These are phyloP conservation scores for Spondyliosoma cantharus DNA, from an alignment of 2,797 vertebrate genomes.

Conservation along the genomic window DNA sequence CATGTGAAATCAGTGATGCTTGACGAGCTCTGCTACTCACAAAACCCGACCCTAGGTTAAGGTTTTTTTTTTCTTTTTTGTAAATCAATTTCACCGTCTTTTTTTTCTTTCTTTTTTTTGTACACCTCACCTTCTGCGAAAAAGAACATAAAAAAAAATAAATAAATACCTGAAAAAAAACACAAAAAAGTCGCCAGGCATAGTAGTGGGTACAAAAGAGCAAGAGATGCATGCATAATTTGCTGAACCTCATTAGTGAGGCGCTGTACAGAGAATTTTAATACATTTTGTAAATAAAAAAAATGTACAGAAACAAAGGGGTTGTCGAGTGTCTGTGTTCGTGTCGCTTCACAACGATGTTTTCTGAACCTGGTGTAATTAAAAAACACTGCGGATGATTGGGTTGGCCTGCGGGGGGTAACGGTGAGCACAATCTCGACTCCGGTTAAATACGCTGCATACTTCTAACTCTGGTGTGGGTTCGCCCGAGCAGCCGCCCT, in stretches of 20 bases:
- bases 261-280: slow-evolving; percentile 99
- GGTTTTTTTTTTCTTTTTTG: slow-evolving; percentile 71
- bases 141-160: slow-evolving; percentile 73
- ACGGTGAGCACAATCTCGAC: neutral
- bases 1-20: slow-evolving; percentile 90
- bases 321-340: slow-evolving; percentile 47
- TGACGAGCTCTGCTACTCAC: slow-evolving; percentile 90
- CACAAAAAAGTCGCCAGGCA: slow-evolving; percentile 84
- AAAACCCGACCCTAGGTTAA: slow-evolving; percentile 84
- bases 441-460: slow-evolving; percentile 31
- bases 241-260: slow-evolving; percentile 93
- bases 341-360: slow-evolving; percentile 34
- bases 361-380: slow-evolving; percentile 2
- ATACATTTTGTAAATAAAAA: slow-evolving; percentile 99
- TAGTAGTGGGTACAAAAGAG: slow-evolving; percentile 91
- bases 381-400: slow-evolving; percentile 1
- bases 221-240: slow-evolving; percentile 95
- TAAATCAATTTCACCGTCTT: slow-evolving; percentile 56
- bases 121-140: slow-evolving; percentile 89
- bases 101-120: slow-evolving; percentile 57
- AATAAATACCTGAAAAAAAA: neutral
- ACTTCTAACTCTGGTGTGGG: slow-evolving; percentile 21
- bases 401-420: neutral
- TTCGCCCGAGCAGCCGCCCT: slow-evolving; percentile 20
- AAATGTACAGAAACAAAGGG: slow-evolving; percentile 90